These are phyloP conservation scores for Ctenochaetus hawaiiensis DNA, from an alignment of 2,797 vertebrate genomes.

Conservation along the genomic window DNA sequence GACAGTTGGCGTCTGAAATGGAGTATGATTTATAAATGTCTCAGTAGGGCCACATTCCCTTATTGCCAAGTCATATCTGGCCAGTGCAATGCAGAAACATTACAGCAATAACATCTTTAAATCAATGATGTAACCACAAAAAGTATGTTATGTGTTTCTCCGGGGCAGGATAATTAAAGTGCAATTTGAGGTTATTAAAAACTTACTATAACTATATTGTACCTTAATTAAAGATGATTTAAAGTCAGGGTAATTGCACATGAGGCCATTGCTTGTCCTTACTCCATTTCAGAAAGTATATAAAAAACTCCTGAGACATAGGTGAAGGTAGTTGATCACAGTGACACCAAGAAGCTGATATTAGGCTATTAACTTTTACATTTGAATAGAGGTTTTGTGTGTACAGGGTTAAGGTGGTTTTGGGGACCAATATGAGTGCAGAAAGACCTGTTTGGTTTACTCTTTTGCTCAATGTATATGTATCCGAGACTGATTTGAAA, in stretches of 20 bases:
- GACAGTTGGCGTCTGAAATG: neutral
- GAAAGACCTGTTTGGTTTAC: neutral
- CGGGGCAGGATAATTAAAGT: neutral
- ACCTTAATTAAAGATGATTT: slow-evolving; percentile 9
- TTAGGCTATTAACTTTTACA: neutral
- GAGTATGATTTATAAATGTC: neutral
- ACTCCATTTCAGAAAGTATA: neutral
- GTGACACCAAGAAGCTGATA: neutral
- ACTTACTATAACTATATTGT: neutral
- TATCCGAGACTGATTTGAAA: too few relatives aligned
- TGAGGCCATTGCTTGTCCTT: slow-evolving; percentile 5
- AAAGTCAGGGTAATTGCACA: slow-evolving; percentile 1
- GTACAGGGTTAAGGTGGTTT: neutral
- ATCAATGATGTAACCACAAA: neutral
- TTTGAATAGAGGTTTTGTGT: neutral
- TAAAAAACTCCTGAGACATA: slow-evolving; percentile 9
- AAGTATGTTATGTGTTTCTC: neutral
- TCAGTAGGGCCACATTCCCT: neutral
- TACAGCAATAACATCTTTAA: neutral
- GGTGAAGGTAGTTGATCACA: slow-evolving; percentile 8
- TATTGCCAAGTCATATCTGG: neutral
- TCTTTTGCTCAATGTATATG: neutral
- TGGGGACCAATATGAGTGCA: neutral
- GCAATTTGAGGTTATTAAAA: slow-evolving; percentile 6
- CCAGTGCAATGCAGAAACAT: neutral